Percentiles rank a stretch among this genome's conserved stretches.
Evolutionary conservation across 2,797 vertebrate species (phyloP).

Genomic region (Antennarius maculatus): DNA sequence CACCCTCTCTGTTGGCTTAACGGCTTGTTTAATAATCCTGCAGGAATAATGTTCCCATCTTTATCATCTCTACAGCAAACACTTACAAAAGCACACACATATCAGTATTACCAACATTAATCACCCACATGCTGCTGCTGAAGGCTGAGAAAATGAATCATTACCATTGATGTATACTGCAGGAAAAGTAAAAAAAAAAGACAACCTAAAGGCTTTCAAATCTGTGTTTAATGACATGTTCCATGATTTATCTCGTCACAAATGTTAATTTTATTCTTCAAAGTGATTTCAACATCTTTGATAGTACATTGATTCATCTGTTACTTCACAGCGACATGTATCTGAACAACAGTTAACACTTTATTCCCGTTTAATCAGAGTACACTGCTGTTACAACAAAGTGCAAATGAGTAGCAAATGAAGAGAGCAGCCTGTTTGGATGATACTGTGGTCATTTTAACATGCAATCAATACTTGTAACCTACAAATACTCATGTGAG

Average conservation of each 20-base stretch:
- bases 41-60: slow-evolving; percentile 33
- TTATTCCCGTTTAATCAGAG: neutral
- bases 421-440: neutral
- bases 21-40: slow-evolving; percentile 64
- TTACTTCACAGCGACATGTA: neutral
- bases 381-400: neutral
- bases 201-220: slow-evolving; percentile 7
- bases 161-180: neutral
- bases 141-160: slow-evolving; percentile 2
- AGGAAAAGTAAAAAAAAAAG: neutral
- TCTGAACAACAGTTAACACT: slow-evolving; percentile 10
- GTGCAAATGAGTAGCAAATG: slow-evolving; percentile 26
- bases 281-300: neutral
- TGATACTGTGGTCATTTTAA: slow-evolving; percentile 11
- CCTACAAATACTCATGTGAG: neutral
- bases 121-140: neutral
- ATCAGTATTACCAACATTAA: slow-evolving; percentile 17
- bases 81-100: slow-evolving; percentile 15
- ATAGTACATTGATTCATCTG: slow-evolving; percentile 1
- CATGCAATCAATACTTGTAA: slow-evolving; percentile 6
- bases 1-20: slow-evolving; percentile 64
- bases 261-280: slow-evolving; percentile 17
- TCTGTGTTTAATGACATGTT: slow-evolving; percentile 50
- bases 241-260: slow-evolving; percentile 18
- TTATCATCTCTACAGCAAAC: slow-evolving; percentile 41